Evolutionary conservation across 92 coral and sea anemone genomes (phyloP), one percentile per base, ranked within the genome.

Genomic region (Galaxea fascicularis): DNA sequence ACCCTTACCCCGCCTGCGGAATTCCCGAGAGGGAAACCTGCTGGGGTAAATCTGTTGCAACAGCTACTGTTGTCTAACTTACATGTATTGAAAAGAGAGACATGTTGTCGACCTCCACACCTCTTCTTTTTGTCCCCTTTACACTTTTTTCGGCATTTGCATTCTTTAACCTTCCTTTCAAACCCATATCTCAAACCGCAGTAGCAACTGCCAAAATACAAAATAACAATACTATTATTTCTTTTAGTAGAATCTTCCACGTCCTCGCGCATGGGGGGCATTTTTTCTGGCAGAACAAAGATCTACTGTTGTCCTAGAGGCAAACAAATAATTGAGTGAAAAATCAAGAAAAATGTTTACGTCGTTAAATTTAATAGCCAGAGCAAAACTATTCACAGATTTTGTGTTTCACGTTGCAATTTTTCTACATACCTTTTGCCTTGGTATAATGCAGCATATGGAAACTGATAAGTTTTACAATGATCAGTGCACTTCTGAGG

Each of bases 371-470:
- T 35, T 6, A 35, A 6, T 35, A 35, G 41, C 41, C 41, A 35
- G 6, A 2, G 41, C 41, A 35, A 35, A 35, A 35, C 3, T 35
- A 35, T 35, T 35, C 6, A 6, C 41, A 35, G 41, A 35, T 2
- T 35, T 35, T 35, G 3, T 35, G 41, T 6, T 35, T 2, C 3
- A 35, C 6, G 41, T 35, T 6, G 41, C 3, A 35, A 35, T 26
- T 15, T 65, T 41, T 31, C 13, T 12, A 41, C 85, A 49, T 82
- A 91, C 94, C 74, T 62, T 39, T 67, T 70, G 1, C 92, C 92
- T 20, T 80, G 74, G 49, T 29, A 51, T 6, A 94, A 58, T 1
- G 95, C 98, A 22, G 95, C 98, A 57, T 89, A 91, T 16, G 95
- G 79, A 63, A 71, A 82, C 60, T 63, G 35, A 1, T 71, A 56